Base-by-base conservation (phyloP, 2,113 vertebrate species). In the Mirza zaza region DNA sequence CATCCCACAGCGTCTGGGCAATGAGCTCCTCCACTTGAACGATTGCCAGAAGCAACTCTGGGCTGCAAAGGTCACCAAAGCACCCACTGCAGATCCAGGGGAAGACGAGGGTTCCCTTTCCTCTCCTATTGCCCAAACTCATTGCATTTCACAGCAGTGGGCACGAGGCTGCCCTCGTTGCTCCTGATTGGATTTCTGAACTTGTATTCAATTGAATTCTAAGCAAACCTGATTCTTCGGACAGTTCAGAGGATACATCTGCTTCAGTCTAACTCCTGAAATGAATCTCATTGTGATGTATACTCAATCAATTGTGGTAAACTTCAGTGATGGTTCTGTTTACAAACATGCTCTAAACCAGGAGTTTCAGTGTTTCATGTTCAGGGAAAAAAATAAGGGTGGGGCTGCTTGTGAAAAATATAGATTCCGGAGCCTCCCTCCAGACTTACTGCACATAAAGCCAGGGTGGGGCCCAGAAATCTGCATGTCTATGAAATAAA, bases 231-330 rank as follows among this genome's bases (percentile, higher is more conserved):
- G n/a, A 81, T 77, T 81, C 50, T 73, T 75, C 55, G 29, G 85
- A 29, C 68, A 92, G 32, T 29, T 68, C 23, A 50, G 57, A 61
- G 29, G 59, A 95, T 63, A 29, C 14, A 76, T 36, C 82, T 17
- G 42, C 55, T 81, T 87, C 88, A 68, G 25, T 63, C 95, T 88
- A 61, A 94, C 39, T 88, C 48, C 36, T 61, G 45, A 89, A 94
- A 57, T 94, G 42, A 81, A 81, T 85, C 20, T 67, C n/a, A 63
- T 52, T 61, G 71, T 81, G 27, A 63, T 11, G 70, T 50, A 55
- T 48, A 52, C 11, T 59, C 25, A 36, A 42, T 52, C 67, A 48
- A 52, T 73, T 77, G 76, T 83, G 36, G 63, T 36, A 96, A 91
- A 88, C 23, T 65, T 75, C 67, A 61, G 21, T 45, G 52, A 86